Conservation (phyloP, 2,797 vertebrate species). For the Esox lucius region DNA sequence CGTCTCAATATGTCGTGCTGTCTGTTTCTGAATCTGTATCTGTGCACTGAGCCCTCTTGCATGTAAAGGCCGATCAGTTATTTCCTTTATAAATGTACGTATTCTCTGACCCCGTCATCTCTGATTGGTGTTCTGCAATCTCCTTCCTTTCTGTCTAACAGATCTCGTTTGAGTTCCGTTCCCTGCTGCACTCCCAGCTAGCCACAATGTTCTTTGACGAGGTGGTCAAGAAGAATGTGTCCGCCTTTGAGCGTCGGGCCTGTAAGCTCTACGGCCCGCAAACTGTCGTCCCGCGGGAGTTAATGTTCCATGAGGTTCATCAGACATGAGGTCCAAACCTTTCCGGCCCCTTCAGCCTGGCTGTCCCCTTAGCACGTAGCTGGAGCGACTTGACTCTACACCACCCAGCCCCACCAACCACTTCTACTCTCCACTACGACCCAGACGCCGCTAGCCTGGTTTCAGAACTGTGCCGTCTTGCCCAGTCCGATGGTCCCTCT, state of each 20-base stretch:
- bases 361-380: constrained; percentile 19
- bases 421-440: constrained; percentile 22
- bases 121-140: background rate
- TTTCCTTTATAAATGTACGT: background rate
- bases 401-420: constrained; percentile 13
- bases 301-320: constrained; percentile 93
- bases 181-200: constrained; percentile 92
- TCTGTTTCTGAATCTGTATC: background rate
- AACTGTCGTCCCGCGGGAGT: constrained; percentile 88
- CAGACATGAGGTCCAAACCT: constrained; percentile 81
- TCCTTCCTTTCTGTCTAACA: constrained; percentile 49
- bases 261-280: constrained; percentile 85
- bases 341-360: constrained; percentile 23
- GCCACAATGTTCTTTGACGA: constrained; percentile 94
- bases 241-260: constrained; percentile 89
- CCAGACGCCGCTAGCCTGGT: background rate
- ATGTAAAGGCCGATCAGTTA: background rate
- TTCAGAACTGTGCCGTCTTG: background rate
- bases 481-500: background rate
- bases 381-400: constrained; percentile 46
- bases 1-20: background rate
- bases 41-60: background rate
- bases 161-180: constrained; percentile 97
- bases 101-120: background rate
- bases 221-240: constrained; percentile 94